A percentile compares a stretch with the other conserved stretches of the same genome.
Evolutionary conservation across 2,888 invertebrate species (phyloP).

Genomic region (Cantharis flavilabris): DNA sequence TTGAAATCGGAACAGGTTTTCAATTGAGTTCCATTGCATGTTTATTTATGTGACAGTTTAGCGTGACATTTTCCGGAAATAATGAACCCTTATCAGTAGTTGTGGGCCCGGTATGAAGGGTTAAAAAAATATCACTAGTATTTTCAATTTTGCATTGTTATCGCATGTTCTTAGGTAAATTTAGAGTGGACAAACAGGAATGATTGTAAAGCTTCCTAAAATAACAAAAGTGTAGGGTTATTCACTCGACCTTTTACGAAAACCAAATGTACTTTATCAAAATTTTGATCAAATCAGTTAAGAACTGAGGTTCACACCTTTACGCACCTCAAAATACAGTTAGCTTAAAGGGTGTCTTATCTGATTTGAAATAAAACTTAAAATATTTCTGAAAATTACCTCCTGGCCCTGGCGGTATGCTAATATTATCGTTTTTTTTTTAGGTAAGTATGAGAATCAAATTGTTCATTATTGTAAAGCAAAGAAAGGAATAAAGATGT

Average conservation of each 20-base stretch:
- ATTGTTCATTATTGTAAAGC: background rate
- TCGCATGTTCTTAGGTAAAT: slow-evolving; percentile 9
- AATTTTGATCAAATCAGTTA: slow-evolving; percentile 33
- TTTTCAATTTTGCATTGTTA: background rate
- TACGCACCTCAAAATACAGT: slow-evolving; percentile 9
- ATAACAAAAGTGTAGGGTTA: slow-evolving; percentile 7
- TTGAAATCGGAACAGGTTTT: background rate
- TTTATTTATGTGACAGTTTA: slow-evolving; percentile 3
- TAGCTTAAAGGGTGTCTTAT: slow-evolving; percentile 19
- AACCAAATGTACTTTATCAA: slow-evolving; percentile 27
- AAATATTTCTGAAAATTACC: background rate
- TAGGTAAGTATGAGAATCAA: background rate
- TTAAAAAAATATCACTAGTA: background rate
- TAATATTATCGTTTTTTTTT: background rate
- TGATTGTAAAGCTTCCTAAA: slow-evolving; percentile 12
- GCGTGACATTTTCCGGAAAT: slow-evolving; percentile 21
- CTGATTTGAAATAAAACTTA: slow-evolving; percentile 33
- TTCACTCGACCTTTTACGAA: background rate
- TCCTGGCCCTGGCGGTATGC: background rate
- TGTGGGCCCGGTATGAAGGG: background rate
- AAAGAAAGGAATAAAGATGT: background rate
- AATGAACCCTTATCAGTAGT: background rate
- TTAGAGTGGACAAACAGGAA: slow-evolving; percentile 35
- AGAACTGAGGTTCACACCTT: slow-evolving; percentile 32
- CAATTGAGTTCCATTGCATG: background rate